Evolutionary conservation across 2,888 invertebrate genomes (phyloP).

Genomic region (Thereva unica): DNA sequence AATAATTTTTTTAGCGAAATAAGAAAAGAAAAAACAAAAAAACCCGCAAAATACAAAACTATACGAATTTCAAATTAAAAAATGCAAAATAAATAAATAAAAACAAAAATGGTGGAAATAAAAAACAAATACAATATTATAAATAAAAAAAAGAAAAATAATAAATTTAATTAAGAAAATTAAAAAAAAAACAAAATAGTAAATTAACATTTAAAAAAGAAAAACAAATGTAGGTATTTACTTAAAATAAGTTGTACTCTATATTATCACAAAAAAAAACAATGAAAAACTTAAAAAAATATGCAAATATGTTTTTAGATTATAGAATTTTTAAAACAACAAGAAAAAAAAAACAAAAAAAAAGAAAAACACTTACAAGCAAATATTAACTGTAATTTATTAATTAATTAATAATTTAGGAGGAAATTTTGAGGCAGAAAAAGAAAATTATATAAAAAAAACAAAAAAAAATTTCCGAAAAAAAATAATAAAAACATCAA

Average conservation of each 20-base stretch:
- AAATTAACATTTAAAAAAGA: slow-evolving; percentile 6
- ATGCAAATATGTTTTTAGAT: background rate
- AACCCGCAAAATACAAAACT: slow-evolving; percentile 13
- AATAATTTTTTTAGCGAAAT: background rate
- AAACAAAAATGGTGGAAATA: background rate
- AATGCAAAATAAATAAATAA: background rate
- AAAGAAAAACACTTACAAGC: slow-evolving; percentile 18
- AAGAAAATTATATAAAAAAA: slow-evolving; percentile 37
- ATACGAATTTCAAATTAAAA: slow-evolving; percentile 18
- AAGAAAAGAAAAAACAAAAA: slow-evolving; percentile 8
- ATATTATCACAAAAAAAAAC: slow-evolving; percentile 14
- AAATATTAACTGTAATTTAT: slow-evolving; percentile 18
- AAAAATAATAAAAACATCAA: slow-evolving; percentile 36
- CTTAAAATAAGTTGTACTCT: background rate
- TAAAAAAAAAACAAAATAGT: slow-evolving; percentile 5
- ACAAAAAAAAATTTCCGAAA: slow-evolving; percentile 37
- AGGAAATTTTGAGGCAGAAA: slow-evolving; percentile 38
- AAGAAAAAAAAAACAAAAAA: slow-evolving; percentile 36
- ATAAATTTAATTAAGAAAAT: background rate
- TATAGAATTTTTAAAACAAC: slow-evolving; percentile 19
- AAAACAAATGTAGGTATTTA: slow-evolving; percentile 1
- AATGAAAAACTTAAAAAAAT: slow-evolving; percentile 1
- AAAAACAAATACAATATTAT: background rate
- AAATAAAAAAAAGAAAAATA: slow-evolving; percentile 10
- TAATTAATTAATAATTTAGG: slow-evolving; percentile 38